Percentiles rank a stretch among this genome's conserved stretches.
Evolutionary conservation across 2,888 invertebrate species (phyloP).

Genomic region (Torymus aiolomorphi): DNA sequence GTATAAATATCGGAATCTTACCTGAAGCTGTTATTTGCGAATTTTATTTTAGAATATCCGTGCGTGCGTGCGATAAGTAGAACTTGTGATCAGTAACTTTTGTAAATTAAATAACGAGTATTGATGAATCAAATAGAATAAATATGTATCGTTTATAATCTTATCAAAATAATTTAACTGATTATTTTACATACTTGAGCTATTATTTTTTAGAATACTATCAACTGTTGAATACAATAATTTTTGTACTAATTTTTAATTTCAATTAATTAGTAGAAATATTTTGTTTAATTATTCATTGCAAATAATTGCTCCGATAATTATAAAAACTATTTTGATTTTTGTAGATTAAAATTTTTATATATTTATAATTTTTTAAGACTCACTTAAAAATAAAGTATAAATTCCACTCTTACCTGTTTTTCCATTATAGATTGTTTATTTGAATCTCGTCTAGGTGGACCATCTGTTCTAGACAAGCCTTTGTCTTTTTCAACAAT

Average conservation of each 20-base stretch:
- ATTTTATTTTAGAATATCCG: slow-evolving; percentile 51
- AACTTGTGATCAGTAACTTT: slow-evolving; percentile 50
- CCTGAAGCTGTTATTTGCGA: slow-evolving; percentile 58
- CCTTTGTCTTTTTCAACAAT: slow-evolving; percentile 73
- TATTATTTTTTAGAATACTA: too few relatives aligned
- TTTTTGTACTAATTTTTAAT: too few relatives aligned
- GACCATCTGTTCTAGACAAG: slow-evolving; percentile 73
- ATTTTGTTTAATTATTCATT: too few relatives aligned
- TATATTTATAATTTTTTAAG: slow-evolving; percentile 1
- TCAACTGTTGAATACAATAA: too few relatives aligned
- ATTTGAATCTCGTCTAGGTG: slow-evolving; percentile 69
- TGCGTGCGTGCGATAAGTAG: slow-evolving; percentile 43
- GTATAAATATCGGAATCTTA: slow-evolving; percentile 46
- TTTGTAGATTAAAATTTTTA: not conserved
- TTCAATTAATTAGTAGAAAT: too few relatives aligned
- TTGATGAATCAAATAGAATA: not conserved
- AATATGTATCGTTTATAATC: too few relatives aligned
- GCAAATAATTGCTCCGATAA: too few relatives aligned
- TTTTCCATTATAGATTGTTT: slow-evolving; percentile 87
- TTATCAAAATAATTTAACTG: too few relatives aligned
- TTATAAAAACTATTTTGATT: too few relatives aligned
- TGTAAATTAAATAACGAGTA: slow-evolving; percentile 26
- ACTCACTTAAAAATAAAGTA: too few relatives aligned
- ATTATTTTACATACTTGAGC: too few relatives aligned
- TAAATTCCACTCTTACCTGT: slow-evolving; percentile 80